These are phyloP conservation scores for Leguminivora glycinivorella DNA, from an alignment of 1,140 invertebrate species.

Conservation along the genomic window DNA sequence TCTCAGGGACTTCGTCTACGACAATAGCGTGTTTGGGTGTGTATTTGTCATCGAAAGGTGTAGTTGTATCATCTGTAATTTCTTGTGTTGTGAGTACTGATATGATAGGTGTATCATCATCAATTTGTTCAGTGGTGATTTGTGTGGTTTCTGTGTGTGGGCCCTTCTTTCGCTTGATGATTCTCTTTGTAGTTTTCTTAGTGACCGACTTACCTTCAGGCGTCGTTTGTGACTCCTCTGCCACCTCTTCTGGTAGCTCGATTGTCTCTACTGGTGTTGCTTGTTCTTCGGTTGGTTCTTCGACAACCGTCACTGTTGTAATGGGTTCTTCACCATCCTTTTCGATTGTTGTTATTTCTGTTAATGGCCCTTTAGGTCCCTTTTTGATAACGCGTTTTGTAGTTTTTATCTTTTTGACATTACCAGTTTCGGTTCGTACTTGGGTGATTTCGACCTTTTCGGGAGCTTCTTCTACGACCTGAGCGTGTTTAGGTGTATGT, in stretches of 20 bases:
- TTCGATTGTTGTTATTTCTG: conserved; percentile 30
- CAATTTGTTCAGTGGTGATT: conserved; percentile 54
- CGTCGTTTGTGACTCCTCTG: conserved; percentile 26
- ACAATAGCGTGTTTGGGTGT: neutral
- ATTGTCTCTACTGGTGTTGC: neutral
- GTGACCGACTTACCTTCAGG: conserved; percentile 27
- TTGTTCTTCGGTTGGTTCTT: neutral
- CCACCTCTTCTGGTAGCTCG: neutral
- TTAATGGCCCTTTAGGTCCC: conserved; percentile 30
- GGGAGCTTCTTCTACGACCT: conserved; percentile 33
- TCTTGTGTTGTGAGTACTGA: conserved; percentile 39
- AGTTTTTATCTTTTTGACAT: neutral
- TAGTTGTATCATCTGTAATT: conserved; percentile 30
- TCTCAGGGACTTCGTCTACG: conserved; percentile 6
- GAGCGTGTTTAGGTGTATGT: conserved; percentile 13
- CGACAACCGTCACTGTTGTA: neutral
- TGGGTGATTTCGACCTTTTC: conserved; percentile 35
- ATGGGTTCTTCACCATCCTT: conserved; percentile 29
- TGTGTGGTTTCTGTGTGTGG: conserved; percentile 47
- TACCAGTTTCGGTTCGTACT: neutral
- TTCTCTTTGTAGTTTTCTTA: neutral
- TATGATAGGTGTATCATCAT: conserved; percentile 53
- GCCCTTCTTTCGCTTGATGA: conserved; percentile 27
- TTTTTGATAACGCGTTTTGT: conserved; percentile 18
- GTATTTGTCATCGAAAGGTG: neutral